phyloP scores from a whole-genome alignment of 2,888 invertebrate genomes.

The Tricholauxania praeusta region DNA sequence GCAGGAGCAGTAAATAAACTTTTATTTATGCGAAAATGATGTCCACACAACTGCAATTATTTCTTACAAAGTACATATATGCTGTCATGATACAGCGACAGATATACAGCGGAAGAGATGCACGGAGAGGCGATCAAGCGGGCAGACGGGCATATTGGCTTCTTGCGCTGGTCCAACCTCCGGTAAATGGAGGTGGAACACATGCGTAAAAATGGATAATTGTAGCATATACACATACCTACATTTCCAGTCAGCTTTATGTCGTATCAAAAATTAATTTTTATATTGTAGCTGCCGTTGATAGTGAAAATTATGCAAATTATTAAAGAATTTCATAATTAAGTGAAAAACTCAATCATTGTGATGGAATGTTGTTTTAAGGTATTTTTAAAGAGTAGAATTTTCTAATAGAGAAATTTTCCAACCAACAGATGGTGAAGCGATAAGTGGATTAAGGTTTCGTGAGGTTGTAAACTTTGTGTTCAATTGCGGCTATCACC shows the following conservation, averaged over 20 bases:
- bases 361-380: too few relatives aligned
- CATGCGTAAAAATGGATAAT: constrained; percentile 53
- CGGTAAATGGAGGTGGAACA: constrained; percentile 49
- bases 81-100: constrained; percentile 12
- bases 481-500: too few relatives aligned
- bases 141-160: too few relatives aligned
- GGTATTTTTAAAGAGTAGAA: too few relatives aligned
- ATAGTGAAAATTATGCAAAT: background rate
- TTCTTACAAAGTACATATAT: background rate
- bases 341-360: too few relatives aligned
- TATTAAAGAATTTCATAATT: too few relatives aligned
- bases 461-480: too few relatives aligned
- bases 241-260: background rate
- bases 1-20: constrained; percentile 45
- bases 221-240: constrained; percentile 39
- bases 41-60: constrained; percentile 50
- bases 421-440: too few relatives aligned
- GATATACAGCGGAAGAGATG: background rate
- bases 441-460: too few relatives aligned
- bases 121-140: background rate
- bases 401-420: too few relatives aligned
- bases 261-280: background rate
- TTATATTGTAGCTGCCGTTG: constrained; percentile 11
- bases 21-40: constrained; percentile 50
- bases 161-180: constrained; percentile 29